Conservation (phyloP, 2,797 vertebrate species). For the Aldrovandia affinis region DNA sequence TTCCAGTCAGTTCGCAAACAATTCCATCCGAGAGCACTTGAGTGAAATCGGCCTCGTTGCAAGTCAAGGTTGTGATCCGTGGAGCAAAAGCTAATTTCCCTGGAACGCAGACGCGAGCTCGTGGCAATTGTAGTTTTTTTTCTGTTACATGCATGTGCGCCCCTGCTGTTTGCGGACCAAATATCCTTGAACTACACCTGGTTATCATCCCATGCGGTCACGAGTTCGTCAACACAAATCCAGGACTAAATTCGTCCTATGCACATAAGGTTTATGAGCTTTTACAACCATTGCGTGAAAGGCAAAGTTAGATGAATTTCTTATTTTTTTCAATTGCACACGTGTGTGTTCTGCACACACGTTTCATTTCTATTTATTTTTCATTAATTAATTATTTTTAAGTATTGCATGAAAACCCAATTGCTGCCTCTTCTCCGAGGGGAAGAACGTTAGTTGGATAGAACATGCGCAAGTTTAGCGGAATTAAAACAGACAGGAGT, state of each 20-base stretch:
- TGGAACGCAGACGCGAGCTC: neutral
- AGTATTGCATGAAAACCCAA: neutral
- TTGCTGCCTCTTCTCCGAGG: neutral
- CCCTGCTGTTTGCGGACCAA: slow-evolving; percentile 5
- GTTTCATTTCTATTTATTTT: no score
- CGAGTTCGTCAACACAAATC: slow-evolving; percentile 7
- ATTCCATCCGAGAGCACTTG: neutral
- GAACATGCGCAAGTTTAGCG: neutral
- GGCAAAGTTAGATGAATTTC: neutral
- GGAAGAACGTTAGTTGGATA: neutral
- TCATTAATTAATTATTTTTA: no score
- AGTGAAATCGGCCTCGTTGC: neutral
- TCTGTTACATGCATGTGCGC: neutral
- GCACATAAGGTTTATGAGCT: neutral
- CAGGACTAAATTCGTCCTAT: neutral
- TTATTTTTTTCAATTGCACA: neutral
- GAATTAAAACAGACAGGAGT: neutral
- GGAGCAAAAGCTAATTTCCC: neutral
- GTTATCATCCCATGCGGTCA: slow-evolving; percentile 6
- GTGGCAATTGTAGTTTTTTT: neutral
- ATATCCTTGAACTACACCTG: slow-evolving; percentile 28
- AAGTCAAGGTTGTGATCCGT: neutral
- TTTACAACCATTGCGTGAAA: neutral
- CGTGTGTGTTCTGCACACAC: no score
- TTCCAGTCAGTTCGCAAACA: neutral